Evolutionary conservation across 2,888 invertebrate genomes (phyloP).

Genomic region (Cheilosia variabilis): DNA sequence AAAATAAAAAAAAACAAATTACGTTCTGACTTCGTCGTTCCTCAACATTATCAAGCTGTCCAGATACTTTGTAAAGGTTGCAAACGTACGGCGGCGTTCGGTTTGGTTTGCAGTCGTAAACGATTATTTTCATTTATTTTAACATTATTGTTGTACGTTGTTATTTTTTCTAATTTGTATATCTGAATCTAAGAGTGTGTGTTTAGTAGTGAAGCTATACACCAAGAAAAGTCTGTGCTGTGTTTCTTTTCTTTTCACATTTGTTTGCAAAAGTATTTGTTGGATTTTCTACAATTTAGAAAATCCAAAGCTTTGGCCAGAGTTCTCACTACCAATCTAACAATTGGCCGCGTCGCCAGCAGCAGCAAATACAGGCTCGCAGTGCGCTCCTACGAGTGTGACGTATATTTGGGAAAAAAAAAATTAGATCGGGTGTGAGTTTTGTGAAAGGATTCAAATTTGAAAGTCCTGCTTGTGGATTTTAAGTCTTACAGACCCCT

Average conservation of each 20-base stretch:
- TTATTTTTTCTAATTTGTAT: conserved; percentile 58
- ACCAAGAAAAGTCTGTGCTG: conserved; percentile 21
- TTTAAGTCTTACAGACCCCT: conserved; percentile 3
- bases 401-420: conserved; percentile 5
- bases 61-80: conserved; percentile 57
- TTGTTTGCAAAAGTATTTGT: conserved; percentile 67
- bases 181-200: conserved; percentile 51
- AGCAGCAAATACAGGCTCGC: conserved; percentile 62
- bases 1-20: conserved; percentile 10
- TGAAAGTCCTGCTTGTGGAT: neutral
- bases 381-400: conserved; percentile 44
- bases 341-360: conserved; percentile 73
- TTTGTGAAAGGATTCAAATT: conserved; percentile 19
- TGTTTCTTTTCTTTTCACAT: conserved; percentile 15
- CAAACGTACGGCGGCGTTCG: conserved; percentile 40
- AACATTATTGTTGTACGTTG: conserved; percentile 12
- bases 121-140: conserved; percentile 34
- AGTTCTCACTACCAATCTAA: conserved; percentile 72
- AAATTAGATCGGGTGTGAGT: conserved; percentile 35
- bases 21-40: conserved; percentile 59
- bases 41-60: conserved; percentile 53
- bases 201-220: conserved; percentile 27
- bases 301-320: conserved; percentile 66
- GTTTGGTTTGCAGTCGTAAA: conserved; percentile 52
- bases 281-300: conserved; percentile 50